These are phyloP conservation scores for Prietella phreatophila DNA, from an alignment of 2,113 vertebrate species.

Conservation along the genomic window DNA sequence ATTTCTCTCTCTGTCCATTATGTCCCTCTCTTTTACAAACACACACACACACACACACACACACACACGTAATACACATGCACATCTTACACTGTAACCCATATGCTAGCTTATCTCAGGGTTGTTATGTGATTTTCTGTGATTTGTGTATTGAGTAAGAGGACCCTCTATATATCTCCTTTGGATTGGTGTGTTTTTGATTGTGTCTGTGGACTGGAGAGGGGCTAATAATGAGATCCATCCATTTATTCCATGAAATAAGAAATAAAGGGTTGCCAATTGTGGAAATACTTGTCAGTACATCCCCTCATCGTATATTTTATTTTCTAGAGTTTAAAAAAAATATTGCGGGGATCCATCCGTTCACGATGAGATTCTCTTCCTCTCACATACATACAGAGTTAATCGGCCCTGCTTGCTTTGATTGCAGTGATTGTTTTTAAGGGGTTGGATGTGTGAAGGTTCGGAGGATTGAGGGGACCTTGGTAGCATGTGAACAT, in stretches of 20 bases:
- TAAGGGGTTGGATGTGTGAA: neutral
- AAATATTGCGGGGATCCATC: no score
- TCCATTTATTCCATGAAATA: neutral
- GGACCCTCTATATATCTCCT: slow-evolving; percentile 14
- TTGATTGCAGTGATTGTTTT: slow-evolving; percentile 17
- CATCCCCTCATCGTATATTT: no score
- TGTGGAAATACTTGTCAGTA: no score
- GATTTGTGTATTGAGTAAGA: slow-evolving; percentile 38
- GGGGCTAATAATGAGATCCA: slow-evolving; percentile 39
- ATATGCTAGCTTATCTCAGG: neutral
- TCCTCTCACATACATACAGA: slow-evolving; percentile 50
- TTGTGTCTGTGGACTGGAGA: slow-evolving; percentile 12
- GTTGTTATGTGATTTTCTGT: slow-evolving; percentile 26
- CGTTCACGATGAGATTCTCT: slow-evolving; percentile 1
- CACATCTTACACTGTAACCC: neutral
- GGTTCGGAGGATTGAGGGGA: neutral
- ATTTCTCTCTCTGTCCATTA: slow-evolving; percentile 20
- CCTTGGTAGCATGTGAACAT: slow-evolving; percentile 47
- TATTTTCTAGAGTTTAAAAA: no score
- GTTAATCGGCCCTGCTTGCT: slow-evolving; percentile 41
- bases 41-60: neutral
- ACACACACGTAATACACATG: neutral
- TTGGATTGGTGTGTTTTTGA: neutral
- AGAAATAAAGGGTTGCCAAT: no score
- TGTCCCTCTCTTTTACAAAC: slow-evolving; percentile 10